Evolutionary conservation across 2,113 vertebrate genomes (phyloP).

Genomic region (Smithornis capensis): DNA sequence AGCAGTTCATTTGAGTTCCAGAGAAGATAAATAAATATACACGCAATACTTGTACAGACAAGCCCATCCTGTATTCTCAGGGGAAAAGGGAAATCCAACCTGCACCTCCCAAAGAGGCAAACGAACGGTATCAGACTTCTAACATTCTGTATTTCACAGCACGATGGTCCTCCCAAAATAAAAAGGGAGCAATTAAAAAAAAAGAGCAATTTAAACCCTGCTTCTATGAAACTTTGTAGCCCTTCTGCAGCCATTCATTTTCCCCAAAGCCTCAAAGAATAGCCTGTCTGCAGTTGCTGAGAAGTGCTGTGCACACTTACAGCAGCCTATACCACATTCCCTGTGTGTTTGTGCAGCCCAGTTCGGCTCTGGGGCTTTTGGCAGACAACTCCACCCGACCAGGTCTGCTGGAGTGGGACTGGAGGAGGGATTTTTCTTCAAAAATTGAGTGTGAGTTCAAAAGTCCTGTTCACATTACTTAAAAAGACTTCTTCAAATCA

Average conservation of each 20-base stretch:
- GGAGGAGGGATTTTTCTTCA: neutral
- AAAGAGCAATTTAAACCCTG: neutral
- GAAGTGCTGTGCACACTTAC: neutral
- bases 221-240: neutral
- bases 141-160: neutral
- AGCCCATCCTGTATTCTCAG: neutral
- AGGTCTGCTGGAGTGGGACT: fast-evolving
- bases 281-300: neutral
- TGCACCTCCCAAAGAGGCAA: neutral
- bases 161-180: neutral
- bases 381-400: neutral
- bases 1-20: neutral
- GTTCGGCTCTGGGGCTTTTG: neutral
- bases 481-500: neutral
- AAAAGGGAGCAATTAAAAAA: neutral
- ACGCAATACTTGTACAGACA: neutral
- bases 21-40: neutral
- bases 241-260: neutral
- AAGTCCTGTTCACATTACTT: neutral
- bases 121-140: neutral
- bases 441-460: neutral
- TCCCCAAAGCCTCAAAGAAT: neutral
- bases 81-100: neutral
- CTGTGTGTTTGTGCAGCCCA: fast-evolving
- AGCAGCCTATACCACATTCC: neutral